Base-by-base conservation (phyloP, 2,888 invertebrate genomes). In the Xestia sexstrigata region DNA sequence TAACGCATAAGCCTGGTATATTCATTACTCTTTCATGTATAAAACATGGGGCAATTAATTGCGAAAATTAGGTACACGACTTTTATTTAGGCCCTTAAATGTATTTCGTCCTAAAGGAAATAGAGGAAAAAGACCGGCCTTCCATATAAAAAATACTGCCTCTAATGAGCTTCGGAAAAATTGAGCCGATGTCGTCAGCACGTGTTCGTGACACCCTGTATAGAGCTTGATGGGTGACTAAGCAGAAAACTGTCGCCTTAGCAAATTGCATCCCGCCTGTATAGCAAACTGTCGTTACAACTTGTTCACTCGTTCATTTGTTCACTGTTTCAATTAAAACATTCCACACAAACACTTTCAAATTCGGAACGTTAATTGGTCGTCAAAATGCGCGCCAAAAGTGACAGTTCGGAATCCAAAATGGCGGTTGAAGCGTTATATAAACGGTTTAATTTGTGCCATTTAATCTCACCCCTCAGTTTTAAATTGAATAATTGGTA, bases 331-430 rank as follows among this genome's bases (percentile, higher is more conserved):
- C 85, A 89, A 90, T 90, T 90, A 88, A 90, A 90, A 89, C 82
- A 89, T 87, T 90, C 85, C 83, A 86, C 79, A 82, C 85, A 88
- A 91, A 89, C 87, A 88, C 85, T 90, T 91, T 86, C 84, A 86
- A 91, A 90, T 91, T 91, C 87, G 82, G 90, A 89, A 91, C 90
- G 88, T 89, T 92, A 93, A 93, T 91, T 92, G 88, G 89, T 91
- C 89, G 88, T 90, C 92, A 92, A 91, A 92, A 92, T 90, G 85
- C 89, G 92, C 92, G 92, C 89, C 89, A 91, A 92, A 94, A 93
- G 89, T 94, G 93, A 93, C 92, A 93, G 91, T 87, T 89, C 88
- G 88, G 87, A 85, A 92, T 92, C 90, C 91, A 94, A 94, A 93
- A 93, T 93, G 93, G 93, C 91, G 87, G 90, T 83, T 76, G 80